Conservation (phyloP, 2,888 invertebrate genomes). For the Flexamia atlantica region DNA sequence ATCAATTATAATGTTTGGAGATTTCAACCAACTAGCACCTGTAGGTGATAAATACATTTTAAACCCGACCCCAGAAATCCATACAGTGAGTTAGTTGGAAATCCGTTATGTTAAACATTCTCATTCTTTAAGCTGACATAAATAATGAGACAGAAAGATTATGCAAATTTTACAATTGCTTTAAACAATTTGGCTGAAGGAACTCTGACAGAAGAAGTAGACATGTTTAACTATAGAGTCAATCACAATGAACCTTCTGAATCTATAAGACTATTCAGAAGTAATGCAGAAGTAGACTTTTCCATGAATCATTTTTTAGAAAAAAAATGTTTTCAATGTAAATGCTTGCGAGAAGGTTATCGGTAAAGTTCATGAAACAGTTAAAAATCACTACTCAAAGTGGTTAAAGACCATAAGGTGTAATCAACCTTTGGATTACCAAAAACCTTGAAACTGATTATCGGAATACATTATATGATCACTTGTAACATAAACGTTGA, state of each 20-base stretch:
- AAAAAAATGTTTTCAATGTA: not conserved
- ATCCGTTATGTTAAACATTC: conserved; percentile 65
- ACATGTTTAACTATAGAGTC: conserved; percentile 73
- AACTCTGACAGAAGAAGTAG: conserved; percentile 36
- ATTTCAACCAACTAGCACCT: conserved; percentile 68
- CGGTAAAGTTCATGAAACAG: not conserved
- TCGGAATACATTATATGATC: not conserved
- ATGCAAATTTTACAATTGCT: conserved; percentile 64
- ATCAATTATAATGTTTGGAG: conserved; percentile 66
- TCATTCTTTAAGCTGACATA: conserved; percentile 64
- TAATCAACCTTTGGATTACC: not conserved
- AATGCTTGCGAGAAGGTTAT: not conserved
- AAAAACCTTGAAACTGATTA: not conserved
- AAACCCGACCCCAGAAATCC: conserved; percentile 34
- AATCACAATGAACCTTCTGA: conserved; percentile 74
- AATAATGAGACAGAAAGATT: conserved; percentile 68
- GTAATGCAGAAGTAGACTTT: conserved; percentile 31
- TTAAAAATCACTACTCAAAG: not conserved
- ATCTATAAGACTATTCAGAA: not conserved
- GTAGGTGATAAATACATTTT: conserved; percentile 63
- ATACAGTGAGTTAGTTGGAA: conserved; percentile 33
- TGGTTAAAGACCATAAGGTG: not conserved
- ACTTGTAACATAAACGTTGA: not conserved
- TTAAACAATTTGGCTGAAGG: conserved; percentile 62
- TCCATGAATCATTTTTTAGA: not conserved